A percentile compares a stretch with the other conserved stretches of the same genome.
These are phyloP conservation scores for Caenorhabditis zanzibari DNA, from an alignment of 2,888 invertebrate species.

Conservation along the genomic window DNA sequence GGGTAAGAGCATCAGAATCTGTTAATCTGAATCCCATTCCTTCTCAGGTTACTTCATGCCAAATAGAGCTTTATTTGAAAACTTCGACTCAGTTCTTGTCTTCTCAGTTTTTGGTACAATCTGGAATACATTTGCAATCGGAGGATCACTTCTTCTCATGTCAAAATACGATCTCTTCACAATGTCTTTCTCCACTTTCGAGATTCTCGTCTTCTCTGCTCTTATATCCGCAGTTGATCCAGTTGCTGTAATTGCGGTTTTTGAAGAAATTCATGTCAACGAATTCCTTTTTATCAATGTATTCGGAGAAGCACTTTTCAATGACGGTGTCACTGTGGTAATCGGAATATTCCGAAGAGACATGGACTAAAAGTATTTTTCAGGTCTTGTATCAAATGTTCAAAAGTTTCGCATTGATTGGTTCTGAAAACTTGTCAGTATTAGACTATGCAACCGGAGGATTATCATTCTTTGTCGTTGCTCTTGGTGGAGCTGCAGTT, in stretches of 20 bases:
- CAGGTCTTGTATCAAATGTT: conserved; percentile 67
- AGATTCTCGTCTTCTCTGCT: conserved; percentile 67
- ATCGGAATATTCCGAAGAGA: no score
- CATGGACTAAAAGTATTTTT: conserved; percentile 74
- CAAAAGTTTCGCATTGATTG: conserved; percentile 70
- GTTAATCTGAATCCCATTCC: not conserved
- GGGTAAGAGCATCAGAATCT: conserved; percentile 52
- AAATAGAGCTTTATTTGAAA: conserved; percentile 96
- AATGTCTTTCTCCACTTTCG: conserved; percentile 37
- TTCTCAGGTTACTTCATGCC: conserved; percentile 95
- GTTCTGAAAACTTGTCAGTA: conserved; percentile 73
- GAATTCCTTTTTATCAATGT: conserved; percentile 98
- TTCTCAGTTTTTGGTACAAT: conserved; percentile 95
- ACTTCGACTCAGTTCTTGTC: conserved; percentile 94
- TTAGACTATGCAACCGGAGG: conserved; percentile 67
- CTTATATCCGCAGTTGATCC: conserved; percentile 72
- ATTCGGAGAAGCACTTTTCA: conserved; percentile 96
- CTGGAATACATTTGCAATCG: conserved; percentile 90
- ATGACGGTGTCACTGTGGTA: conserved; percentile 92
- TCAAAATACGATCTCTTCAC: conserved; percentile 38
- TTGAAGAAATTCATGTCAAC: conserved; percentile 89
- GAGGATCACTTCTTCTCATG: conserved; percentile 35
- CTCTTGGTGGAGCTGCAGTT: conserved; percentile 80
- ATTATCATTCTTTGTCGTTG: conserved; percentile 81
- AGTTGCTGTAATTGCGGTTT: conserved; percentile 69